These are phyloP conservation scores for Lontra canadensis DNA, from an alignment of 2,113 vertebrate genomes.

Conservation along the genomic window DNA sequence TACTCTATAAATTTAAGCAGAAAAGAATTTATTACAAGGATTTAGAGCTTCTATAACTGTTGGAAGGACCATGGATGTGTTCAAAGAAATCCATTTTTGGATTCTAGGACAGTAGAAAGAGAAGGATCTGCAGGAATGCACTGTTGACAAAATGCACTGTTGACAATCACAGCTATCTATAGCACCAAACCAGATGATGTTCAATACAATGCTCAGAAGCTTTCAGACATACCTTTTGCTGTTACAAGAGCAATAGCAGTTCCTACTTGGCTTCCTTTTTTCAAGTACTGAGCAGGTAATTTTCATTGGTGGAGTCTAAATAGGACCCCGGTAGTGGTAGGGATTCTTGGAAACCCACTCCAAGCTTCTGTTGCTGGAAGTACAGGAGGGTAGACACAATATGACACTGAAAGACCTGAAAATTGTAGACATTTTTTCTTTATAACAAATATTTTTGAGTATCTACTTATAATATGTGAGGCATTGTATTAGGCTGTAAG, in stretches of 20 bases:
- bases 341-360: not conserved
- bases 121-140: too few species aligned
- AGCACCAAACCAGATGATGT: not conserved
- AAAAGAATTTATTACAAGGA: not conserved
- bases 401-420: not conserved
- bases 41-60: not conserved
- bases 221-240: not conserved
- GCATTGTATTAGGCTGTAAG: not conserved
- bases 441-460: not conserved
- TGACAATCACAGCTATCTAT: not conserved
- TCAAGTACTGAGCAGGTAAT: not conserved
- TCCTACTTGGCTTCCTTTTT: not conserved
- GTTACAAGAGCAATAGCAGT: not conserved
- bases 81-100: not conserved
- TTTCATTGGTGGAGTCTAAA: not conserved
- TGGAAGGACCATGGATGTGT: not conserved
- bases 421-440: not conserved
- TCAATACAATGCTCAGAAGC: not conserved
- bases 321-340: not conserved
- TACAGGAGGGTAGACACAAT: not conserved
- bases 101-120: not conserved
- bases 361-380: not conserved
- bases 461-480: not conserved
- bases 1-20: not conserved
- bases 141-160: too few species aligned